A percentile compares a stretch with the other conserved stretches of the same genome.
These are phyloP conservation scores for Gila orcuttii DNA, from an alignment of 2,113 vertebrate genomes.

Conservation along the genomic window DNA sequence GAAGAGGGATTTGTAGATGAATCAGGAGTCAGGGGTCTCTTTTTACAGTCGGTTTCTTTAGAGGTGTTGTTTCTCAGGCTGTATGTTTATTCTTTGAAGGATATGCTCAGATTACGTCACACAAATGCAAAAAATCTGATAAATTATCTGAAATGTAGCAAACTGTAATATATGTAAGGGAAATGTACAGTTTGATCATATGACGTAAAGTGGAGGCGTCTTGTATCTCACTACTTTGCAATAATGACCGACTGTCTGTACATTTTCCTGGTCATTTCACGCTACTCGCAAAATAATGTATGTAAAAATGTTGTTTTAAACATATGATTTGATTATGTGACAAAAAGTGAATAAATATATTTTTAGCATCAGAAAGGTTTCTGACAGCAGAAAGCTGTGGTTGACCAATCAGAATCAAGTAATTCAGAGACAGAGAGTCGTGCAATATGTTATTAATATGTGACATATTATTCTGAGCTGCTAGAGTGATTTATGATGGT, in stretches of 20 bases:
- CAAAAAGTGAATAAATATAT: too few species aligned
- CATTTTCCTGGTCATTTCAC: too few species aligned
- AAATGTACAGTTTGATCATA: neutral
- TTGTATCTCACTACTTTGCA: neutral
- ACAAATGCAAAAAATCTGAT: neutral
- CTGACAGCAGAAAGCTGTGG: neutral
- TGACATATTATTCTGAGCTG: neutral
- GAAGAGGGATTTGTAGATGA: neutral
- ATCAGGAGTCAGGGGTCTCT: neutral
- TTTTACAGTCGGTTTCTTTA: neutral
- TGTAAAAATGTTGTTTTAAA: neutral
- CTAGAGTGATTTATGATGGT: neutral
- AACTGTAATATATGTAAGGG: neutral
- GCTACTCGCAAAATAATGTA: neutral
- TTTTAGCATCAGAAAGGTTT: too few species aligned
- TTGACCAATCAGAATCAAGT: slow-evolving; percentile 8
- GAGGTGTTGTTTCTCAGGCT: neutral
- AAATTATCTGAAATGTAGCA: neutral
- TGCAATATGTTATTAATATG: neutral
- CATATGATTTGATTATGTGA: neutral
- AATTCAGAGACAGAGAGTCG: neutral
- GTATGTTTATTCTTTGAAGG: neutral
- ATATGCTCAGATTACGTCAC: neutral
- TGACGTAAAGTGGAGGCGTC: neutral
- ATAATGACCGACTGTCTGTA: too few species aligned